phyloP scores from a whole-genome alignment of 2,113 vertebrate genomes.

The Leptobrachium leishanense region DNA sequence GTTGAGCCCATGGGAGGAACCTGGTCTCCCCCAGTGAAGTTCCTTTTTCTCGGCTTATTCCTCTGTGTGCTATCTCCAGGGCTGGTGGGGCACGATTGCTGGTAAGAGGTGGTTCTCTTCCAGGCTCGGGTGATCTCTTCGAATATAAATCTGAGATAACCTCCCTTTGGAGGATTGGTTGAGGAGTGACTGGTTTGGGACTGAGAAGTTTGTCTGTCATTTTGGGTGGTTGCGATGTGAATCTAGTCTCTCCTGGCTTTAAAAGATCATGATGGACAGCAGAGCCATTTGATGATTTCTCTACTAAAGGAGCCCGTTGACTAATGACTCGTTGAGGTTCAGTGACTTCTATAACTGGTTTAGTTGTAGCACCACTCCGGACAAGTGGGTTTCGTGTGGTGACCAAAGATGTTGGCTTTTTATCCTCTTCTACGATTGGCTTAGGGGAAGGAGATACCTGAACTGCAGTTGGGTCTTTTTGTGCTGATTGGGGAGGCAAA shows the following conservation, averaged over 20 bases:
- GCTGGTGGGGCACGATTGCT: conserved; percentile 52
- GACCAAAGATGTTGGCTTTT: background rate
- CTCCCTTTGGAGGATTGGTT: conserved; percentile 7
- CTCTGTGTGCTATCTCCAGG: conserved; percentile 44
- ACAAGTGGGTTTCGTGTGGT: conserved; percentile 53
- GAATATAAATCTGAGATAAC: background rate
- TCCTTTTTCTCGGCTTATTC: conserved; percentile 58
- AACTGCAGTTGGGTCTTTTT: conserved; percentile 56
- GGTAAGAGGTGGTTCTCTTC: conserved; percentile 50
- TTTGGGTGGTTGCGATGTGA: conserved; percentile 16
- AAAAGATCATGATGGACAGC: conserved; percentile 24
- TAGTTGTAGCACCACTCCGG: conserved; percentile 47
- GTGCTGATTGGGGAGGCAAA: conserved; percentile 23
- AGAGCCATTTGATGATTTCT: conserved; percentile 41
- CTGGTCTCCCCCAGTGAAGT: conserved; percentile 53
- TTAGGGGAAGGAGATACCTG: conserved; percentile 52
- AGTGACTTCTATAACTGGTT: conserved; percentile 50
- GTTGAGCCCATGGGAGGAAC: conserved; percentile 70
- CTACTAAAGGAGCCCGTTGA: conserved; percentile 40
- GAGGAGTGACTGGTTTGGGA: background rate
- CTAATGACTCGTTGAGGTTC: conserved; percentile 57
- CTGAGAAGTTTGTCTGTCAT: conserved; percentile 1
- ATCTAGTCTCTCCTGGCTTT: conserved; percentile 18
- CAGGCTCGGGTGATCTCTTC: conserved; percentile 50
- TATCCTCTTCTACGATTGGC: conserved; percentile 51